Evolutionary conservation across 2,797 vertebrate genomes (phyloP), one percentile per base, ranked within the genome.

Genomic region (Sebastolobus altivelis): DNA sequence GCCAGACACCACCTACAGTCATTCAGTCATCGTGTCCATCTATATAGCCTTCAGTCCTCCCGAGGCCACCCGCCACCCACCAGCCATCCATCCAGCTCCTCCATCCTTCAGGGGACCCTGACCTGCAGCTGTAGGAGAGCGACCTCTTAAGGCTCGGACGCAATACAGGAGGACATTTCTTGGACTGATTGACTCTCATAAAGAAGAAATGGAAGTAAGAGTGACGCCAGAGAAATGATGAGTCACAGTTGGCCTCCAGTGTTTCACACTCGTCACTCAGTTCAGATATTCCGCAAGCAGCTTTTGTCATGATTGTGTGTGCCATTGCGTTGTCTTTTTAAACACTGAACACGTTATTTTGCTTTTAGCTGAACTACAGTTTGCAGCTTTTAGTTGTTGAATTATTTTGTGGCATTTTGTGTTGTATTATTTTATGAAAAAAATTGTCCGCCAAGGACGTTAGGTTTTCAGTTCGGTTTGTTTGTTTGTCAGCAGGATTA

Each of bases 11-110:
- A 65, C 33, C 49, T 59, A 46, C 75, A n/a, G 0, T 52, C 46
- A 40, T 38, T 83, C 69, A 81, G 43, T 71, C 80, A 71, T 72
- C 69, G 65, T 54, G 40, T 77, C 77, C 65, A 75, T 83, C 63
- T 69, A 12, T 31, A 31, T 52, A 29, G 74, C 70, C 61, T 46
- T 63, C 62, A 29, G 59, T 60, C 66, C 77, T 74, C 14, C 65
- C 65, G 31, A 77, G 84, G 75, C 71, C 62, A 56, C 60, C 80
- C 46, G 75, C 71, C 62, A 56, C 60, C 80, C 46, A 20, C 56
- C 66, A 74, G 59, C 58, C 67, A 65, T 85, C 79, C 73, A 71
- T 75, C 72, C 5, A 31, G 37, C 68, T 37, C 6, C 71, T 74
- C 65, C 55, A 55, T 29, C 81, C 62, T 61, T 18, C 61, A 37